Percentiles rank a stretch among this genome's conserved stretches.
Conservation (phyloP, 2,113 vertebrate genomes). For the Galbula dea region DNA sequence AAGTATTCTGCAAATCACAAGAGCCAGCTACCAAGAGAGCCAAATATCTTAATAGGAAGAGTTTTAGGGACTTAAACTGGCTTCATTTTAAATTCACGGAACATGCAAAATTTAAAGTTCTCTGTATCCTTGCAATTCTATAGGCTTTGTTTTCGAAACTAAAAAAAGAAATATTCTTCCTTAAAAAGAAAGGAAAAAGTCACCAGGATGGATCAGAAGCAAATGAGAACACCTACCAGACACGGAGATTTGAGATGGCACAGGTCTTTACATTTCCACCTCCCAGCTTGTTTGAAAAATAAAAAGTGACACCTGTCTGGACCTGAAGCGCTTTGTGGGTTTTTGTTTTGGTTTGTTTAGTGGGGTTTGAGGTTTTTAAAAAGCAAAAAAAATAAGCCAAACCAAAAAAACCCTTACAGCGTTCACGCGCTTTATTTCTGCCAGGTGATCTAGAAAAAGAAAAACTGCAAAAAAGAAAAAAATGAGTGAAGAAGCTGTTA, state of each 20-base stretch:
- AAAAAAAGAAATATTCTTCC: background rate
- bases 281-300: background rate
- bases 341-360: background rate
- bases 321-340: background rate
- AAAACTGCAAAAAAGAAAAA: background rate
- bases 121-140: background rate
- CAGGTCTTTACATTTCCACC: background rate
- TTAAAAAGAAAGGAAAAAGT: background rate
- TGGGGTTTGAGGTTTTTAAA: background rate
- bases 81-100: background rate
- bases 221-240: background rate
- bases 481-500: background rate
- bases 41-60: background rate
- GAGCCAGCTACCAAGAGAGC: slow-evolving; percentile 33
- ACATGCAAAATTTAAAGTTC: background rate
- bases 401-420: background rate
- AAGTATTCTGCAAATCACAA: slow-evolving; percentile 72
- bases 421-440: background rate
- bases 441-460: background rate
- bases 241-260: background rate
- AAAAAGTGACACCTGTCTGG: background rate
- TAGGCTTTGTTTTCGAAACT: background rate
- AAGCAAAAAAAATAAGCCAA: too few relatives aligned
- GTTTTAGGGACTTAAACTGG: slow-evolving; percentile 6
- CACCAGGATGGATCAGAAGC: background rate